Evolutionary conservation across 92 coral and sea anemone genomes (phyloP), one percentile per base, ranked within the genome.

Genomic region (Metridium senile): DNA sequence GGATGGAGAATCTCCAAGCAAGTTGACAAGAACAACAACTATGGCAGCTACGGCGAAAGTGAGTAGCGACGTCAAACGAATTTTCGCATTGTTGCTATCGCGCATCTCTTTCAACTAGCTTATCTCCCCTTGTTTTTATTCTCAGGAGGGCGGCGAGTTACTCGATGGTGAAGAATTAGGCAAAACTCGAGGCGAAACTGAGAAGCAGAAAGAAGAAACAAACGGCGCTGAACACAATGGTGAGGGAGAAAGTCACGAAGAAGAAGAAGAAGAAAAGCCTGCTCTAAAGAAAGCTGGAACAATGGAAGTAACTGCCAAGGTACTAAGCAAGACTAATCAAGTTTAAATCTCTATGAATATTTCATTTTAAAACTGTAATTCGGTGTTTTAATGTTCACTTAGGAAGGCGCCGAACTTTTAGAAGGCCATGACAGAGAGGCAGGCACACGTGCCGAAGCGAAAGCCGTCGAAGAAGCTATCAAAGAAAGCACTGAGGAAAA

Each of bases 321-420:
- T 91, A 59, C 87, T 86, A 66, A 39, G 26, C 56, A 54, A 33
- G 1, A 59, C 32, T 23, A 59, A 59, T 22, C 66, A 59, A 59
- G 66, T 9, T 59, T 10, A 1, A 10, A 7, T 22, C 66, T 23
- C 22, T 59, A 22, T 22, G 33, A 59, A 59, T 59, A 59, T 22
- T 59, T 6, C 32, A 22, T 59, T 59, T n/a, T 59, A 7, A 58
- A 59, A 61, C 1, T 26, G 62, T 72, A 35, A 22, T 30, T 43
- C 23, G 20, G 16, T 6, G 25, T 53, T 0, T 13, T 32, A 32
- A 28, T 25, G n/a, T 7, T 53, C 0, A 63, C 59, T 39, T 26
- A 94, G 98, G 98, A 94, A 77, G 98, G 98, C 22, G 98, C 94
- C 72, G 93, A 78, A 64, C 86, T 94, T 72, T 71, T 92, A 47